Percentiles rank a stretch among this genome's conserved stretches.
Conservation (phyloP, 2,113 vertebrate species). For the Heterocephalus glaber region DNA sequence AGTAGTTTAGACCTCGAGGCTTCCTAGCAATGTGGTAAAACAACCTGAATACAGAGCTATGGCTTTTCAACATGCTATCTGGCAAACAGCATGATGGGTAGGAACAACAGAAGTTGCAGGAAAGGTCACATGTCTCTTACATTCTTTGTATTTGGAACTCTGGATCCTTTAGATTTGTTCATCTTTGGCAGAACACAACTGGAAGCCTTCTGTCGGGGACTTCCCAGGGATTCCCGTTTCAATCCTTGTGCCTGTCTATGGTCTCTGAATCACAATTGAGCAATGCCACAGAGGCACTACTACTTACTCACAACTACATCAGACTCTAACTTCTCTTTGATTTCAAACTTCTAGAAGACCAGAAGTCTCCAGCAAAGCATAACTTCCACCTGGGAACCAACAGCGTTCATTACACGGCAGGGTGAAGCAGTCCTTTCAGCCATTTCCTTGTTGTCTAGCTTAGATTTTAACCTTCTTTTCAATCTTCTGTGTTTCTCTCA, state of each 20-base stretch:
- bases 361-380: slow-evolving; percentile 72
- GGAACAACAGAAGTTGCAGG: slow-evolving; percentile 46
- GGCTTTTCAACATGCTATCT: neutral
- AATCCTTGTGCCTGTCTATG: neutral
- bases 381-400: slow-evolving; percentile 65
- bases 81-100: neutral
- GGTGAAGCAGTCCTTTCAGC: slow-evolving; percentile 73
- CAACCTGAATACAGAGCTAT: neutral
- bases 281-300: slow-evolving; percentile 15
- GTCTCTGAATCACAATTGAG: slow-evolving; percentile 35
- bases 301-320: slow-evolving; percentile 64
- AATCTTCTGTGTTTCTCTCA: slow-evolving; percentile 57
- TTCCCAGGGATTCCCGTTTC: slow-evolving; percentile 65
- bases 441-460: slow-evolving; percentile 71
- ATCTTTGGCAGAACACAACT: slow-evolving; percentile 49
- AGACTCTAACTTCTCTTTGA: slow-evolving; percentile 73
- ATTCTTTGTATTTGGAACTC: slow-evolving; percentile 18
- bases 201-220: slow-evolving; percentile 63
- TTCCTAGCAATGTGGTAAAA: neutral
- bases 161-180: slow-evolving; percentile 50
- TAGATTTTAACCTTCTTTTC: slow-evolving; percentile 79
- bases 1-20: neutral
- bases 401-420: slow-evolving; percentile 64
- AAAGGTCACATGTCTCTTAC: neutral
- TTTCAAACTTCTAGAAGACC: slow-evolving; percentile 68